Base-by-base conservation (phyloP, 2,888 invertebrate genomes). In the Nematopogon swammerdamellus region DNA sequence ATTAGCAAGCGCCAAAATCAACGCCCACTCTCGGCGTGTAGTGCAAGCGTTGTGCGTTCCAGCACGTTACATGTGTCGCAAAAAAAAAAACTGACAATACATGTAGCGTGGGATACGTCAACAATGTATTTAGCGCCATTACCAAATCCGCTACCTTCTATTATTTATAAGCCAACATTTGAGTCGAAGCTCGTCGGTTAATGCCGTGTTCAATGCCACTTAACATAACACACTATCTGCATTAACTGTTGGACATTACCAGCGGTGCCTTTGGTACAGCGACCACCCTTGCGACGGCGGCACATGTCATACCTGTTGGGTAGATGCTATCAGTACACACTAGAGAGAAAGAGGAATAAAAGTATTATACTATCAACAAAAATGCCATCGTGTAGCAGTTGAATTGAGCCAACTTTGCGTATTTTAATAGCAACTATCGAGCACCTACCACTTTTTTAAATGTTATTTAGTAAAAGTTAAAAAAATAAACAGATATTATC, bases 251-350 rank as follows among this genome's bases (percentile, higher is more conserved):
- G 68, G 60, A 68, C 81, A 87, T 89, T 94, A 95, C 95, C 95
- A 83, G 95, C 95, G 80, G 95, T 95, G 88, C 95, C 95, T 87
- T 95, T 93, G 71, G 95, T 95, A 86, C 95, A 95, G 83, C 94
- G 90, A 77, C 95, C 95, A 82, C 94, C 95, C 86, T 94, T 94
- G 82, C 94, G 87, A 75, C 94, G 88, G 69, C 95, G 90, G 86
- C 95, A 95, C 95, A 95, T 95, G 88, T 95, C 95, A 83, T 95
- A 94, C 90, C 95, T 95, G 89, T 82, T 80, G 82, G 76, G 72
- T 61, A 76, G 76, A 76, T 72, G 64, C 44, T 14, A 30, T 47
- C 42, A 19, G 45, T 6, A 6, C 25, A 25, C 25, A 25, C 25
- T 6, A 25, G n/a, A n/a, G n/a, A n/a, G n/a, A n/a, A n/a, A n/a